Evolutionary conservation across 2,113 vertebrate species (phyloP).

Genomic region (Bufo gargarizans): DNA sequence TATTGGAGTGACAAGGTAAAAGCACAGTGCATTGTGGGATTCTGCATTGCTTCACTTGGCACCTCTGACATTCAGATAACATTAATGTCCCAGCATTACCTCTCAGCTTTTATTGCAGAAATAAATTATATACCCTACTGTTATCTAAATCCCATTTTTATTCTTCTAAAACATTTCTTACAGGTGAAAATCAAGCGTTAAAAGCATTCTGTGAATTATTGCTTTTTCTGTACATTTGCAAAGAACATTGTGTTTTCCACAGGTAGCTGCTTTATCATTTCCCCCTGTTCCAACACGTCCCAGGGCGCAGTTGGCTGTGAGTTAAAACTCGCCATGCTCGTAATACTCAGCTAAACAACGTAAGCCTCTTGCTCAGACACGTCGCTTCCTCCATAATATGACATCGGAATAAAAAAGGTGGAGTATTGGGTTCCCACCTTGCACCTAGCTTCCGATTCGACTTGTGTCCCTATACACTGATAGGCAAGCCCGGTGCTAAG

Average conservation of each 20-base stretch:
- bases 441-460: not conserved
- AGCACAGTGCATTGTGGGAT: slow-evolving; percentile 27
- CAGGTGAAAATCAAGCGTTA: not conserved
- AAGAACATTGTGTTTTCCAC: not conserved
- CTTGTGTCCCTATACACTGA: too few relatives aligned
- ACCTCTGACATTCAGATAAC: slow-evolving; percentile 9
- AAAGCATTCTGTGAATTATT: not conserved
- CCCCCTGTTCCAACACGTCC: not conserved
- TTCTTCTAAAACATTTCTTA: not conserved
- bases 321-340: not conserved
- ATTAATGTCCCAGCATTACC: slow-evolving; percentile 6
- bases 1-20: slow-evolving; percentile 28
- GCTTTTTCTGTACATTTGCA: not conserved
- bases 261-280: not conserved
- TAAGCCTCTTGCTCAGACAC: not conserved
- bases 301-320: not conserved
- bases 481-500: too few relatives aligned
- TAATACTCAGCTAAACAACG: not conserved
- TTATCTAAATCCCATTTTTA: not conserved
- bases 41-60: slow-evolving; percentile 29
- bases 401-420: not conserved
- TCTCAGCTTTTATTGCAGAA: not conserved
- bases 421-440: not conserved
- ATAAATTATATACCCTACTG: not conserved
- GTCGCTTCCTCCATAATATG: not conserved